Conservation (phyloP, 1,140 invertebrate genomes). For the Chironomus striatipennis region DNA sequence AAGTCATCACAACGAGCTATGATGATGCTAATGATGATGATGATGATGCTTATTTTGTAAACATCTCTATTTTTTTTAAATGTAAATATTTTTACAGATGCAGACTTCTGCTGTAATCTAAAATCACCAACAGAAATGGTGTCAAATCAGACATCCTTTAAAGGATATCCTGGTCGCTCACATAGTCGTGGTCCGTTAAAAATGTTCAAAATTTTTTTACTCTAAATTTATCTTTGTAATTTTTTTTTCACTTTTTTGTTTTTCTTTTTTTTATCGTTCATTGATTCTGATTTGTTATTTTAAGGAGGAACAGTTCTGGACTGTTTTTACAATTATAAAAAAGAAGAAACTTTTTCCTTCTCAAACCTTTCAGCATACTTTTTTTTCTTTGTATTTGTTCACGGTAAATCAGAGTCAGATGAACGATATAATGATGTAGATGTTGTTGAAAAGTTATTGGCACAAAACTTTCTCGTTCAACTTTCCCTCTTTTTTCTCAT, state of each 20-base stretch:
- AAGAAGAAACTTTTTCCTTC: not conserved
- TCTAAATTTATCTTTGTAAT: not conserved
- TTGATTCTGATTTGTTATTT: not conserved
- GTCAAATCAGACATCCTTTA: slow-evolving; percentile 19
- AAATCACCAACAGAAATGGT: slow-evolving; percentile 46
- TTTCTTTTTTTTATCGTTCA: not conserved
- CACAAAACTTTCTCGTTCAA: not conserved
- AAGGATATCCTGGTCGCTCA: slow-evolving; percentile 29
- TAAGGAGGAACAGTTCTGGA: not conserved
- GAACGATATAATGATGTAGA: not conserved
- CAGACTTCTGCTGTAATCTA: slow-evolving; percentile 76
- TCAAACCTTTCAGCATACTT: no score
- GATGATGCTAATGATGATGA: no score
- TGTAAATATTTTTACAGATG: slow-evolving; percentile 59
- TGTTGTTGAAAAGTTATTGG: not conserved
- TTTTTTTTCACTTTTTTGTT: not conserved
- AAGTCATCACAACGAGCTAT: no score
- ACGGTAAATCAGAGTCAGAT: not conserved
- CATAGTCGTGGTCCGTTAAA: slow-evolving; percentile 39
- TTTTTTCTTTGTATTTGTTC: not conserved
- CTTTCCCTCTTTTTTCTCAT: not conserved
- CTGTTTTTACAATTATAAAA: not conserved
- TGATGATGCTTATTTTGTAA: no score
- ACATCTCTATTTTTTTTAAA: no score
- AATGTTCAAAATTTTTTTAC: not conserved